These are phyloP conservation scores for Strigamia maritima DNA, from an alignment of 2,888 invertebrate genomes.

Conservation along the genomic window DNA sequence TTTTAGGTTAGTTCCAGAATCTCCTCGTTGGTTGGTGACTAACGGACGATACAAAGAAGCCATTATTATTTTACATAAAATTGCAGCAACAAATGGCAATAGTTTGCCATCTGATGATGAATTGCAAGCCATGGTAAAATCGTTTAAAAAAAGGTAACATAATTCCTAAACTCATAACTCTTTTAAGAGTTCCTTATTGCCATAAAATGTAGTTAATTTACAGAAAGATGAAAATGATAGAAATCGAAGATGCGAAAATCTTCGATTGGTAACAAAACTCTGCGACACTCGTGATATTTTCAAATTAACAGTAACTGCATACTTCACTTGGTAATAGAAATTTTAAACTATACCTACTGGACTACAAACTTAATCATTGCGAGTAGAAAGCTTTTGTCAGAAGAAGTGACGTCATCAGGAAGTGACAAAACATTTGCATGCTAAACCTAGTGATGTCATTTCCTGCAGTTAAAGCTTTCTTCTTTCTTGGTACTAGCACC, in stretches of 20 bases:
- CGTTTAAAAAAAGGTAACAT: background rate
- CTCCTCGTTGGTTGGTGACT: slow-evolving; percentile 73
- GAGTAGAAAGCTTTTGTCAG: too few relatives aligned
- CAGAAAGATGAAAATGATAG: background rate
- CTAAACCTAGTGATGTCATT: too few relatives aligned
- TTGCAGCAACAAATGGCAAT: slow-evolving; percentile 58
- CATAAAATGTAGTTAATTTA: too few relatives aligned
- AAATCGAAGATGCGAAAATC: background rate
- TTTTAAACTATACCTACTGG: too few relatives aligned
- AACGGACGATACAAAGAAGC: slow-evolving; percentile 64
- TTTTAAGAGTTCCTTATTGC: too few relatives aligned
- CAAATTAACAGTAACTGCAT: background rate
- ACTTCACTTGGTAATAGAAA: slow-evolving; percentile 28
- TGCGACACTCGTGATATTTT: background rate
- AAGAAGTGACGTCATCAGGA: too few relatives aligned
- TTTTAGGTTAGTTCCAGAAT: slow-evolving; percentile 67
- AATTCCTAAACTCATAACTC: too few relatives aligned
- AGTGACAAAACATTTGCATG: too few relatives aligned
- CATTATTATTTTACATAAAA: slow-evolving; percentile 61
- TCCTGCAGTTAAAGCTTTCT: too few relatives aligned
- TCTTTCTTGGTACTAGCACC: too few relatives aligned
- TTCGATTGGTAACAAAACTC: background rate
- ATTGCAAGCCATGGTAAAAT: background rate
- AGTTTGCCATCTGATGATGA: slow-evolving; percentile 40
- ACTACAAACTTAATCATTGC: too few relatives aligned